phyloP scores from a whole-genome alignment of 2,888 invertebrate species.

The Notodonta ziczac region DNA sequence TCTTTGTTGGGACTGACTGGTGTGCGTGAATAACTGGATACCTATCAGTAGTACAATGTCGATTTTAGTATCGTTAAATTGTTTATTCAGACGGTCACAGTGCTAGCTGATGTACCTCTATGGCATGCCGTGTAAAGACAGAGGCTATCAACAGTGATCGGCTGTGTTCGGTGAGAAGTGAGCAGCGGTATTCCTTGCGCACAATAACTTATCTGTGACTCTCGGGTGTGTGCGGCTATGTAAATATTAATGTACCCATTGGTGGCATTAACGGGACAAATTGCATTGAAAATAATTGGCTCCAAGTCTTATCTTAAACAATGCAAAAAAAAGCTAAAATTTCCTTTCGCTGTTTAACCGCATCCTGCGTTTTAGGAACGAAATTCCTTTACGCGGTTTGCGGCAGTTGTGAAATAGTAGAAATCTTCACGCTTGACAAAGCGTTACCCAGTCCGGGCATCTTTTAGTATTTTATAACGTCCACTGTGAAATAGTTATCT shows the following conservation, averaged over 20 bases:
- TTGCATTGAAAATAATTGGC: background rate
- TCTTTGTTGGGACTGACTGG: constrained; percentile 22
- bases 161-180: background rate
- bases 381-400: no score
- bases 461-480: no score
- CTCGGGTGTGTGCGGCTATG: background rate
- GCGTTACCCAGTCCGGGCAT: no score
- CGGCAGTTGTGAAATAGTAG: no score
- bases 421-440: no score
- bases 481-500: no score
- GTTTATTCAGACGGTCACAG: constrained; percentile 8
- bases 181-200: background rate
- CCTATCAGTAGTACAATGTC: constrained; percentile 22
- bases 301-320: no score
- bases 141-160: constrained; percentile 1
- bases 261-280: background rate
- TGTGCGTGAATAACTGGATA: constrained; percentile 29
- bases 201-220: constrained; percentile 1
- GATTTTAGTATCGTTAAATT: constrained; percentile 16
- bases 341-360: no score
- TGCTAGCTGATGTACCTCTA: background rate
- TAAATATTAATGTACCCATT: constrained; percentile 1
- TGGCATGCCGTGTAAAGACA: background rate
- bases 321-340: no score
- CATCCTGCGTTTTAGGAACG: no score